Evolutionary conservation across 2,797 vertebrate species (phyloP).

Genomic region (Sciurus vulgaris): DNA sequence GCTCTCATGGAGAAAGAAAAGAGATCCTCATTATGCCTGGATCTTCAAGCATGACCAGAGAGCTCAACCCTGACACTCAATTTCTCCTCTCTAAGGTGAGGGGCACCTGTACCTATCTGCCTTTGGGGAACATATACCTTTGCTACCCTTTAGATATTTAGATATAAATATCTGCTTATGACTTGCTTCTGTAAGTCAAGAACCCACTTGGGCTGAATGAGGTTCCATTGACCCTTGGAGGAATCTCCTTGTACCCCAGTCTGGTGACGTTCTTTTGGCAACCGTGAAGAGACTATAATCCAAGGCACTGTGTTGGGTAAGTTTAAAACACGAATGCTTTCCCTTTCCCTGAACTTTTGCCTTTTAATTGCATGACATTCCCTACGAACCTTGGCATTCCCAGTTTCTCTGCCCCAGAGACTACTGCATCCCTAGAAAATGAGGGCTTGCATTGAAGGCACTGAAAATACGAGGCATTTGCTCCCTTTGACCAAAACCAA

Average conservation of each 20-base stretch:
- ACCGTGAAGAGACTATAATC: background rate
- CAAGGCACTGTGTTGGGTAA: background rate
- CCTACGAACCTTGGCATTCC: background rate
- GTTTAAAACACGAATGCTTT: background rate
- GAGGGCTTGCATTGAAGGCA: background rate
- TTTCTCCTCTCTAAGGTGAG: background rate
- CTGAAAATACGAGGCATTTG: background rate
- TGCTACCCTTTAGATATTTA: too few species aligned
- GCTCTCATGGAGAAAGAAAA: background rate
- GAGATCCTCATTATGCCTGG: background rate
- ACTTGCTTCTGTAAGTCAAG: background rate
- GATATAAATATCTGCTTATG: background rate
- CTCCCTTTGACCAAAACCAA: background rate
- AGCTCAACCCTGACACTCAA: background rate
- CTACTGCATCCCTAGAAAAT: background rate
- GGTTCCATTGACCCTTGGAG: too few species aligned
- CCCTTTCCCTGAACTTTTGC: background rate
- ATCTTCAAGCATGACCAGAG: background rate
- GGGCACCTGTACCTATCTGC: background rate
- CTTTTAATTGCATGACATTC: background rate
- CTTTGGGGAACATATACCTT: too few species aligned
- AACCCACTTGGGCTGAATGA: too few species aligned
- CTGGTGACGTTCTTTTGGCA: background rate
- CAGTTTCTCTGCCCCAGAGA: background rate
- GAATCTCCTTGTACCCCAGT: background rate